Conservation (phyloP, 2,113 vertebrate genomes). For the Meleagris gallopavo region DNA sequence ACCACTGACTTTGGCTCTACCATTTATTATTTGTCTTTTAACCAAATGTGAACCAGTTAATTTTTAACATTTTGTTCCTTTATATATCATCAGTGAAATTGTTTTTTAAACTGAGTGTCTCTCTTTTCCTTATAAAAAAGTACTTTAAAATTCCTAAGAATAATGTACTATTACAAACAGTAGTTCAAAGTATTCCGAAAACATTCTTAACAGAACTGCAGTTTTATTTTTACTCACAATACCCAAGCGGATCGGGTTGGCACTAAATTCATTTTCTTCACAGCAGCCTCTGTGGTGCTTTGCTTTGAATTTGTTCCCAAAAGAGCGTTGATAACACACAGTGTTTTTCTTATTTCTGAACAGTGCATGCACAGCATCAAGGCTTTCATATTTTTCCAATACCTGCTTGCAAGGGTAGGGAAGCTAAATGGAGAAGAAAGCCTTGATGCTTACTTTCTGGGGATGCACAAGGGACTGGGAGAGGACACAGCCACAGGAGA, state of each 20-base stretch:
- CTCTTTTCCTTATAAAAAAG: not conserved
- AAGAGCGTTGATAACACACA: not conserved
- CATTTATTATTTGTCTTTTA: not conserved
- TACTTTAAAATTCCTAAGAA: not conserved
- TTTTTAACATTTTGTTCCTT: not conserved
- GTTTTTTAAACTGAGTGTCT: not conserved
- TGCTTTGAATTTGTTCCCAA: not conserved
- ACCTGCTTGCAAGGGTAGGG: not conserved
- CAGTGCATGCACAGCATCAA: not conserved
- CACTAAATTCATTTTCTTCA: not conserved
- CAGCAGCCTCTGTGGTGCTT: not conserved
- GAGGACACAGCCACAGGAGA: rapidly evolving
- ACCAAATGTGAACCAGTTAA: not conserved
- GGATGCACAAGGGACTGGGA: not conserved
- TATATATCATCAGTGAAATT: not conserved
- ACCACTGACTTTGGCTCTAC: not conserved
- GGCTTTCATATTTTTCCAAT: not conserved
- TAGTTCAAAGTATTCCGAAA: not conserved
- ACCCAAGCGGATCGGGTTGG: not conserved
- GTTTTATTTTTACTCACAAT: not conserved
- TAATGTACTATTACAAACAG: not conserved
- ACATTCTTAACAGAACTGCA: not conserved
- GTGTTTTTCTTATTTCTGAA: not conserved
- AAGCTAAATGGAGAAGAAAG: not conserved
- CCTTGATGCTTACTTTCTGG: not conserved